Evolutionary conservation across 2,797 vertebrate species (phyloP), one percentile per base, ranked within the genome.

Genomic region (Helarctos malayanus): DNA sequence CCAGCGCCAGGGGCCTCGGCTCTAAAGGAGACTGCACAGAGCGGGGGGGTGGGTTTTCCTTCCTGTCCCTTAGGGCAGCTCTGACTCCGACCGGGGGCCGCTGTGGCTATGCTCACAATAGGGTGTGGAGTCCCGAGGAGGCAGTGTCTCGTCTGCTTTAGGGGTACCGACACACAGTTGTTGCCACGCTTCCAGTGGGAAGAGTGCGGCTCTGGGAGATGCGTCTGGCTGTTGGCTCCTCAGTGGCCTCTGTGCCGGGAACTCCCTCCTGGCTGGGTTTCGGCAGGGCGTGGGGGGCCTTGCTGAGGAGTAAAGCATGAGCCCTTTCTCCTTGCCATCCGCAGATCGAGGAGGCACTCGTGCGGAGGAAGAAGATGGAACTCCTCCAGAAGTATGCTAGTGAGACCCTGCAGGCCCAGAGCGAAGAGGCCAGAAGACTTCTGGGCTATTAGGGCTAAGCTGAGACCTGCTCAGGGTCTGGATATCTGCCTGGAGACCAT

Each of bases 311-410:
- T 95, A 56, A 95, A 4, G 27, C 35, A 1, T 49, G 18, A 79
- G 4, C 12, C 63, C 32, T 54, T 52, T 47, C 5, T 76, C 52
- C 81, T 95, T 92, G 65, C 0, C 85, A 2, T 88, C 88, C 96
- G 16, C 98, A 99, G 99, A 99, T 99, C 29, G 99, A 99, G 98
- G 99, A 99, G 98, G 99, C 99, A 32, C 99, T 99, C 47, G 99
- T 99, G 14, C 98, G 99, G 76, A 99, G 99, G 96, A 99, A 99
- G 98, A 99, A 99, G 99, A 99, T 99, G 99, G 99, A 99, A 97
- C 97, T 99, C 69, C 98, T 99, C 41, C 99, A 99, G 98, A 99
- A 99, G 32, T 99, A 99, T 0, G 99, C 99, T 87, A 99, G 99
- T 7, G 99, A 99, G 98, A 99, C 99, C 12, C 98, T 99, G 41